Evolutionary conservation across 2,797 vertebrate genomes (phyloP).

Genomic region (Pristis pectinata): DNA sequence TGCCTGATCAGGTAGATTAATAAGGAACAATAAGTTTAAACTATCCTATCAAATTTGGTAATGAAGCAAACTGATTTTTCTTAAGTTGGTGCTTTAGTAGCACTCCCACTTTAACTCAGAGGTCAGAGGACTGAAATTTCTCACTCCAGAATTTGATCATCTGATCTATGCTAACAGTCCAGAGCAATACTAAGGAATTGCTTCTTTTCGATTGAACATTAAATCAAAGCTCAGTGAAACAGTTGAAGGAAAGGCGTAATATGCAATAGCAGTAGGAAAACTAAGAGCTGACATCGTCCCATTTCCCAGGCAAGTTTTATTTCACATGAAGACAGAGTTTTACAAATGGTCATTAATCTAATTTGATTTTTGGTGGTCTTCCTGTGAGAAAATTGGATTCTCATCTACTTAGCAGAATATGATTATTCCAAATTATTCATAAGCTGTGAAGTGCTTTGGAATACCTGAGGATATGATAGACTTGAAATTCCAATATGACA

Average conservation of each 20-base stretch:
- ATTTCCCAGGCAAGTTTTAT: neutral
- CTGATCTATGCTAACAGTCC: neutral
- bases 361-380: neutral
- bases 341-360: neutral
- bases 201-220: neutral
- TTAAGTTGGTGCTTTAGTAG: neutral
- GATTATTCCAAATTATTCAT: neutral
- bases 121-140: neutral
- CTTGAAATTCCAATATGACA: neutral
- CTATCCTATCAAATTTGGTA: neutral
- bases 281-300: neutral
- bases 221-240: neutral
- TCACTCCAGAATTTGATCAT: neutral
- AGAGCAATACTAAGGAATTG: neutral
- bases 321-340: neutral
- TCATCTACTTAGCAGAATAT: neutral
- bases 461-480: neutral
- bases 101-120: neutral
- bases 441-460: neutral
- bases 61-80: neutral
- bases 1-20: neutral
- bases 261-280: neutral
- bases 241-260: neutral
- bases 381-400: neutral
- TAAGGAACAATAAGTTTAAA: neutral